Base-by-base conservation (phyloP, 1,140 invertebrate species). In the Contarinia nasturtii region DNA sequence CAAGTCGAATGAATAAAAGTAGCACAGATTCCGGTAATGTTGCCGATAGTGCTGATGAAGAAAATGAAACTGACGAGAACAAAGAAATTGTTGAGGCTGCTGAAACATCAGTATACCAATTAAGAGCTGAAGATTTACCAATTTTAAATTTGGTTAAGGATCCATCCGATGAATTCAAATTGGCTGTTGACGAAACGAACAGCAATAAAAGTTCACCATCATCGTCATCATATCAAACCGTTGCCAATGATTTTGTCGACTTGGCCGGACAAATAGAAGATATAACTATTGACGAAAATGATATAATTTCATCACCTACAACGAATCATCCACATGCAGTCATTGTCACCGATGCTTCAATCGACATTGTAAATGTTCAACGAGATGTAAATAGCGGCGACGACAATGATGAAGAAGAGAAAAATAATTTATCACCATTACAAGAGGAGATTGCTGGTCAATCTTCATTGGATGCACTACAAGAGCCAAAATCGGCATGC, bases 271-370 rank as follows among this genome's bases (percentile, higher is more conserved):
- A 12, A n/a, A 27, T n/a, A 2, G 11, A 11, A 44, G 21, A 27
- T 5, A 38, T n/a, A n/a, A 3, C 22, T 4, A 33, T 18, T 5
- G 22, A 44, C 7, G 20, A 14, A 5, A 27, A 27, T n/a, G 17
- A 38, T 38, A 38, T 38, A 38, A n/a, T 12, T n/a, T 19, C 21
- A 33, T 27, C 20, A 5, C 22, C 14, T 27, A 15, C 43, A 27
- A 38, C 12, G 36, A 44, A 33, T 44, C 11, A 7, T 27, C 43
- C 38, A 11, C 46, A 47, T 0, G 74, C 74, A 48, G 76, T 79
- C 2, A 77, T 79, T 52, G 71, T 79, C 2, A 78, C 75, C 1
- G 75, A 77, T 54, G 74, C 76, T 0, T 77, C 74, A 14, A 69
- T 78, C 15, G 76, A 78, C 56, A 66, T 77, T 17, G 65, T 62